Base-by-base conservation (phyloP, 2,113 vertebrate species). In the Rutilus rutilus region DNA sequence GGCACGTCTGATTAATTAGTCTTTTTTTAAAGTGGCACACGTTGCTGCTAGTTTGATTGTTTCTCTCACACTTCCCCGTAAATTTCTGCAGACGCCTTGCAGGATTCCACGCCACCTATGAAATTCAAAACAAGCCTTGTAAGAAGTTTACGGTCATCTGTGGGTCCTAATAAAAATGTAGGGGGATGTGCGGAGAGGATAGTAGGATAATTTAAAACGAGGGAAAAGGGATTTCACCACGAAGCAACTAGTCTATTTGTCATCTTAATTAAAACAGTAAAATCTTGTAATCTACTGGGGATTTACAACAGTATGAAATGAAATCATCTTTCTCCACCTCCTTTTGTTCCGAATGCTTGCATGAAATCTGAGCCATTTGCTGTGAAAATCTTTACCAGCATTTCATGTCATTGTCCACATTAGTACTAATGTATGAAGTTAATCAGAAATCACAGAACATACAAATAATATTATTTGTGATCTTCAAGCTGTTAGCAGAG, bases 261-360 rank as follows among this genome's bases (percentile, higher is more conserved):
- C 88, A 87, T 83, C 92, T 95, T 95, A 96, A 96, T 96, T 95
- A 95, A 95, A 96, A 92, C 90, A 91, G 85, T 91, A 92, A 57
- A 94, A 94, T 88, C 89, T 85, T 85, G 84, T 89, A 83, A 90
- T 82, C 84, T 89, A 25, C 76, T 59, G 33, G 82, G 84, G 87
- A 90, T 88, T 91, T 88, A 86, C 86, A 78, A 82, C 81, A 50
- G 62, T 54, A 65, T 71, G 74, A 86, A 87, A 89, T 87, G 10
- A 76, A 87, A 27, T 52, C 25, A 59, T 25, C 33, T 47, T 67
- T 23, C 60, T 21, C 12, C 5, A 45, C 5, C 19, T 39, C 27
- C 21, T 64, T 36, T 50, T 73, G 42, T 27, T 73, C 52, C 60
- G 65, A 25, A 23, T 80, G 77, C 23, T 10, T 71, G 30, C 81